These are phyloP conservation scores for Drosophila limbata DNA, from an alignment of 2,888 invertebrate genomes.

Conservation along the genomic window DNA sequence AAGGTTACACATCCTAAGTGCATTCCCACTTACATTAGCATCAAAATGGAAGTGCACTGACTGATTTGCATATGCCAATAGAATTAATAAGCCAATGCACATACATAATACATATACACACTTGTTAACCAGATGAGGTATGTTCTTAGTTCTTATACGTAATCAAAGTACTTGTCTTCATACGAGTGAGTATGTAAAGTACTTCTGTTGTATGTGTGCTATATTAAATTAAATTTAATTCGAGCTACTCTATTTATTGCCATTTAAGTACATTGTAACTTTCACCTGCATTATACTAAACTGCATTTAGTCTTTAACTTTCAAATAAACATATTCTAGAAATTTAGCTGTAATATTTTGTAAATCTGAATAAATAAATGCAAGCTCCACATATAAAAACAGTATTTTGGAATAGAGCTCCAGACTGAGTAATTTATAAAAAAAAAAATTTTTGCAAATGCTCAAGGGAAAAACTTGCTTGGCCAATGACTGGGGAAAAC, in stretches of 20 bases:
- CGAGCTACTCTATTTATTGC: conserved; percentile 59
- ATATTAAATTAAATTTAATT: conserved; percentile 74
- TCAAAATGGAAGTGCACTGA: conserved; percentile 44
- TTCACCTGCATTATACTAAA: conserved; percentile 30
- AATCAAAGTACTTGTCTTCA: conserved; percentile 2
- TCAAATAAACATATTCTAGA: not conserved
- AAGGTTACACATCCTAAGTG: conserved; percentile 79
- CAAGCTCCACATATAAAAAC: not conserved
- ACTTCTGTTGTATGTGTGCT: conserved; percentile 69
- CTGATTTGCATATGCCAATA: conserved; percentile 44
- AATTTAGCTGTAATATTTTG: conserved; percentile 5
- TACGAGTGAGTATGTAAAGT: not conserved
- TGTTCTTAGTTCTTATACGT: conserved; percentile 22
- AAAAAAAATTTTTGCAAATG: too few species aligned
- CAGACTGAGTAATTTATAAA: too few species aligned
- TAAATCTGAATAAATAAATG: conserved; percentile 22
- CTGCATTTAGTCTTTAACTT: conserved; percentile 26
- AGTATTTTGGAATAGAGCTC: too few species aligned
- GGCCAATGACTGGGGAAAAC: too few species aligned
- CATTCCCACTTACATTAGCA: conserved; percentile 39
- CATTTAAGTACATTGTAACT: conserved; percentile 67
- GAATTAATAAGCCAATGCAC: conserved; percentile 26
- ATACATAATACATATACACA: conserved; percentile 22
- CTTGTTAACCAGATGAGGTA: conserved; percentile 13
- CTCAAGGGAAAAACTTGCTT: too few species aligned